A percentile compares a stretch with the other conserved stretches of the same genome.
These are phyloP conservation scores for Hemistola chrysoprasaria DNA, from an alignment of 2,888 invertebrate genomes.

Conservation along the genomic window DNA sequence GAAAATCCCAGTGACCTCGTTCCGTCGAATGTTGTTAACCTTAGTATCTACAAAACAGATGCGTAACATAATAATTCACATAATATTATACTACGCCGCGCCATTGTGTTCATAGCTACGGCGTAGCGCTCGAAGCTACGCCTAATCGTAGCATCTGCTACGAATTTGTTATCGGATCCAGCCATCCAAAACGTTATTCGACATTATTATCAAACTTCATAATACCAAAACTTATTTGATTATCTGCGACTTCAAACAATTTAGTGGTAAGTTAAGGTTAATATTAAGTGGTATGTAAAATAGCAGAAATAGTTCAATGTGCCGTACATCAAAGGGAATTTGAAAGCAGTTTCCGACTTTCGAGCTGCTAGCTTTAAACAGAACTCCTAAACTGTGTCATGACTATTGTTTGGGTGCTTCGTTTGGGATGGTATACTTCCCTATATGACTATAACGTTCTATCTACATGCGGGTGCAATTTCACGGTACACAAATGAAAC, in stretches of 20 bases:
- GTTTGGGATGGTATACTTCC: constrained; percentile 4
- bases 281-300: background rate
- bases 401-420: constrained; percentile 5
- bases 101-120: constrained; percentile 1
- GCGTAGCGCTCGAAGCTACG: constrained; percentile 1
- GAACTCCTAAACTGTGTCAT: constrained; percentile 5
- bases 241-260: constrained; percentile 1
- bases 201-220: background rate
- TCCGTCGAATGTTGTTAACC: too few species aligned
- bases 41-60: too few species aligned
- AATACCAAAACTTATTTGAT: background rate
- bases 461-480: background rate
- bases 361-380: constrained; percentile 3
- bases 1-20: too few species aligned
- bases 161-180: background rate
- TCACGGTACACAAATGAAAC: background rate
- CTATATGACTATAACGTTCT: background rate
- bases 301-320: constrained; percentile 3
- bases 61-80: too few species aligned
- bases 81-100: constrained; percentile 87
- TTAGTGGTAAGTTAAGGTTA: background rate
- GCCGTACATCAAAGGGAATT: constrained; percentile 6
- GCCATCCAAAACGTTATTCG: background rate
- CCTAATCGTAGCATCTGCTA: constrained; percentile 4
- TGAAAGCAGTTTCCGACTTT: constrained; percentile 5